These are phyloP conservation scores for Oikopleura dioica DNA, from an alignment of 23 tunicate species.

Conservation along the genomic window DNA sequence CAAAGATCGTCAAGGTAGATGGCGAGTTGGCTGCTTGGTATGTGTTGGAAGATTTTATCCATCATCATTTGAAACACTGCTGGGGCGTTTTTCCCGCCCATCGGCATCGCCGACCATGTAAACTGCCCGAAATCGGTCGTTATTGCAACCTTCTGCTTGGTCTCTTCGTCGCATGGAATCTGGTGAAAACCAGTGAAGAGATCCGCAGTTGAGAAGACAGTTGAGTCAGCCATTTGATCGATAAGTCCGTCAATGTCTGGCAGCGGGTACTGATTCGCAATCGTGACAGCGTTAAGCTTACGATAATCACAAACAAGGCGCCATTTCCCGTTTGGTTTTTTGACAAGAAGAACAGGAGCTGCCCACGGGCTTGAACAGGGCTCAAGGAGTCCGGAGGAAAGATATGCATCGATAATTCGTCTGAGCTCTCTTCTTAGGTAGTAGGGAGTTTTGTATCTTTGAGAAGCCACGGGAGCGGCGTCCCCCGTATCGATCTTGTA, in stretches of 20 bases:
- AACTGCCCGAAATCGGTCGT: background rate
- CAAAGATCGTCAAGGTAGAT: background rate
- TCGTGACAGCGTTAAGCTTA: background rate
- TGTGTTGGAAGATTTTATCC: too few relatives aligned
- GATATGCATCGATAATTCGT: background rate
- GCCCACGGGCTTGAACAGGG: background rate
- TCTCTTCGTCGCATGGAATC: background rate
- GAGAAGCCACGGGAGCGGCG: background rate
- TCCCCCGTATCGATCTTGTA: background rate
- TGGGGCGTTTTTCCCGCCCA: background rate
- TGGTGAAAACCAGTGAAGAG: background rate
- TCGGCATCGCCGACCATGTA: background rate
- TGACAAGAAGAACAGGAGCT: background rate
- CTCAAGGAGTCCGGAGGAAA: background rate
- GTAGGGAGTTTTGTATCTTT: background rate
- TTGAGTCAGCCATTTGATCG: background rate
- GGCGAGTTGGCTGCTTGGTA: background rate
- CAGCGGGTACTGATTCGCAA: background rate
- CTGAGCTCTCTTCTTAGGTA: background rate
- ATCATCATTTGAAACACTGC: too few relatives aligned
- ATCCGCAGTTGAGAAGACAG: background rate
- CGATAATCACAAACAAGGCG: background rate
- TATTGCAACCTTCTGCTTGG: background rate
- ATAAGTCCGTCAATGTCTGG: background rate
- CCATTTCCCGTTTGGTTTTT: background rate